These are phyloP conservation scores for Xiphophorus birchmanni DNA, from an alignment of 2,797 vertebrate genomes.

Conservation along the genomic window DNA sequence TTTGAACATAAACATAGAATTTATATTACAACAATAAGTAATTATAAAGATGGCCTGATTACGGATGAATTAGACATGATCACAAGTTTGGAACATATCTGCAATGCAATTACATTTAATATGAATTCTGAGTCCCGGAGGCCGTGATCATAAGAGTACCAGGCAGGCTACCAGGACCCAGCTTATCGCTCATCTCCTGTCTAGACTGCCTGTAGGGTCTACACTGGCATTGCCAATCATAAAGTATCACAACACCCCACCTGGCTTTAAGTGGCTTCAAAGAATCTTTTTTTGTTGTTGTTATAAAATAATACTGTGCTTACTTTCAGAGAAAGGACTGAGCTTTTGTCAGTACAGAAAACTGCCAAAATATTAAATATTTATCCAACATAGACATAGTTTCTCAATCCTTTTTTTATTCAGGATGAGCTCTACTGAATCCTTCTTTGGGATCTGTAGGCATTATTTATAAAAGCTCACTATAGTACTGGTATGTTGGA, in stretches of 20 bases:
- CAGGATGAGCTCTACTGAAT: neutral
- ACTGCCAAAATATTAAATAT: neutral
- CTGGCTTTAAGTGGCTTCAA: slow-evolving; percentile 6
- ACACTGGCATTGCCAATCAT: slow-evolving; percentile 38
- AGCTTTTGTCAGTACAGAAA: neutral
- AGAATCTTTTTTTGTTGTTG: slow-evolving; percentile 8
- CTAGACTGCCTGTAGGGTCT: slow-evolving; percentile 68
- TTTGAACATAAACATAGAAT: slow-evolving; percentile 40
- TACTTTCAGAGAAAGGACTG: slow-evolving; percentile 3
- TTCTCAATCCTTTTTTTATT: neutral
- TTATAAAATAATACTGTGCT: neutral
- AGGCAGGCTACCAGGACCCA: slow-evolving; percentile 56
- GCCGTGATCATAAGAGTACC: slow-evolving; percentile 35
- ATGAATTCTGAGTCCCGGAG: slow-evolving; percentile 40
- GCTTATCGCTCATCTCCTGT: slow-evolving; percentile 73
- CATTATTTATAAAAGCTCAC: neutral
- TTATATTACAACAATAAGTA: slow-evolving; percentile 20
- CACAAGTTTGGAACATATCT: slow-evolving; percentile 5
- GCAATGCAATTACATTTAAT: slow-evolving; percentile 9
- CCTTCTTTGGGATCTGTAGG: neutral
- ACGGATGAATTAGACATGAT: slow-evolving; percentile 34
- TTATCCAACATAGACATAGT: neutral
- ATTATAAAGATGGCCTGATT: slow-evolving; percentile 47
- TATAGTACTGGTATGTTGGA: neutral
- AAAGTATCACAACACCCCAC: slow-evolving; percentile 22